phyloP scores from a whole-genome alignment of 2,113 vertebrate genomes.

The Pyrgilauda ruficollis region DNA sequence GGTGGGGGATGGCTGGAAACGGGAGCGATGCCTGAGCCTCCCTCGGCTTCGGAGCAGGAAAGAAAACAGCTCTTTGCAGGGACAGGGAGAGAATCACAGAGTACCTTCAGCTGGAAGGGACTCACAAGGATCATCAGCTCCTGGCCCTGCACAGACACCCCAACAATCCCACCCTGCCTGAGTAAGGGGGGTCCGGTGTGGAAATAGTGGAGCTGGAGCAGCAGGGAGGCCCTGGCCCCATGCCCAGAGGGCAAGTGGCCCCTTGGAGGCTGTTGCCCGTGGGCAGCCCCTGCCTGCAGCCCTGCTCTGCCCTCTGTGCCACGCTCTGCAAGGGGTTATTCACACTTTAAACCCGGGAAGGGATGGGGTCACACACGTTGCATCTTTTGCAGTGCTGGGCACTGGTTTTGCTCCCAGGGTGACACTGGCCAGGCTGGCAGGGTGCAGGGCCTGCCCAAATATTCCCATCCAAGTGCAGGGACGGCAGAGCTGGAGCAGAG shows the following conservation, averaged over 20 bases:
- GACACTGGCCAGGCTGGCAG: neutral
- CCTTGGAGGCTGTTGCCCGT: rapidly evolving
- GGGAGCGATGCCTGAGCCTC: neutral
- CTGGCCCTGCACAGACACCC: neutral
- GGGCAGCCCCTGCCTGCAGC: neutral
- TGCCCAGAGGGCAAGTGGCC: rapidly evolving
- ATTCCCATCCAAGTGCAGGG: neutral
- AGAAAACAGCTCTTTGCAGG: neutral
- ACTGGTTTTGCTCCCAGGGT: neutral
- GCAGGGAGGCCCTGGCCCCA: neutral
- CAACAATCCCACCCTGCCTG: neutral
- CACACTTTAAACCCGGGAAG: neutral
- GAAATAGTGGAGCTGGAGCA: neutral
- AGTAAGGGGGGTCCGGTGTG: neutral
- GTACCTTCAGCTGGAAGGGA: neutral
- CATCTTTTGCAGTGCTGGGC: neutral
- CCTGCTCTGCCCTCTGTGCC: neutral
- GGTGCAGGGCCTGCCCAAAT: neutral
- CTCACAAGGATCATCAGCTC: neutral
- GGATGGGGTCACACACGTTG: rapidly evolving
- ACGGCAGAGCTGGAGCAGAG: neutral
- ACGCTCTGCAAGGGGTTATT: rapidly evolving
- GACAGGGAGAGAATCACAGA: neutral
- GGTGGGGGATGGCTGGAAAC: neutral
- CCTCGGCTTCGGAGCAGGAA: neutral